Conservation (phyloP, 2,797 vertebrate species). For the Apodemus agrarius region DNA sequence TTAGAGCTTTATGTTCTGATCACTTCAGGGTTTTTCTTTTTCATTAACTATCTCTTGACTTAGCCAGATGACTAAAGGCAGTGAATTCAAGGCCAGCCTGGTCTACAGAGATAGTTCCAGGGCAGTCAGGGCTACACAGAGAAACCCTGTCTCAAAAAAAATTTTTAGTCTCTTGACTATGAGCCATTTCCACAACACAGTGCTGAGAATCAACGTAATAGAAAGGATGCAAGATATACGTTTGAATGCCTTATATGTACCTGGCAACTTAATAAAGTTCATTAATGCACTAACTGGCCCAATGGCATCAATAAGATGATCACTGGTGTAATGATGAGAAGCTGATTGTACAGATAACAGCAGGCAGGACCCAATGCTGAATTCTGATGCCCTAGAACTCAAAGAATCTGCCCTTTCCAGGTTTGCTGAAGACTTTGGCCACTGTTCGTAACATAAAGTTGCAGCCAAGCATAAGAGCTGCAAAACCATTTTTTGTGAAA, state of each 20-base stretch:
- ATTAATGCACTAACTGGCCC: neutral
- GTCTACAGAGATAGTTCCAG: neutral
- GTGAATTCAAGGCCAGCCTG: neutral
- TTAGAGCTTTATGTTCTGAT: neutral
- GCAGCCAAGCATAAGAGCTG: neutral
- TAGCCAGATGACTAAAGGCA: neutral
- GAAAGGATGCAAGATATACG: neutral
- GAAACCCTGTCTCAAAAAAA: no score
- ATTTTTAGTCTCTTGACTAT: neutral
- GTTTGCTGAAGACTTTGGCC: neutral
- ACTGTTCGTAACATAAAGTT: neutral
- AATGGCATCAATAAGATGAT: neutral
- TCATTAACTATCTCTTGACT: neutral
- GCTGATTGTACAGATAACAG: neutral
- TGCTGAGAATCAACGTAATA: neutral
- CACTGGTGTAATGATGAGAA: neutral
- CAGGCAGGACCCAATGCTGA: neutral
- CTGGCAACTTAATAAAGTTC: neutral
- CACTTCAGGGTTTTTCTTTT: no score
- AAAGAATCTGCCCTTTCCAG: neutral
- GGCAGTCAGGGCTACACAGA: neutral
- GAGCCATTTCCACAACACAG: neutral
- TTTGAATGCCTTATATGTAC: neutral
- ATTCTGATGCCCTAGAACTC: neutral
- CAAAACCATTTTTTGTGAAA: neutral